Conservation (phyloP, 2,888 invertebrate genomes). For the Oxyteleia sp. region DNA sequence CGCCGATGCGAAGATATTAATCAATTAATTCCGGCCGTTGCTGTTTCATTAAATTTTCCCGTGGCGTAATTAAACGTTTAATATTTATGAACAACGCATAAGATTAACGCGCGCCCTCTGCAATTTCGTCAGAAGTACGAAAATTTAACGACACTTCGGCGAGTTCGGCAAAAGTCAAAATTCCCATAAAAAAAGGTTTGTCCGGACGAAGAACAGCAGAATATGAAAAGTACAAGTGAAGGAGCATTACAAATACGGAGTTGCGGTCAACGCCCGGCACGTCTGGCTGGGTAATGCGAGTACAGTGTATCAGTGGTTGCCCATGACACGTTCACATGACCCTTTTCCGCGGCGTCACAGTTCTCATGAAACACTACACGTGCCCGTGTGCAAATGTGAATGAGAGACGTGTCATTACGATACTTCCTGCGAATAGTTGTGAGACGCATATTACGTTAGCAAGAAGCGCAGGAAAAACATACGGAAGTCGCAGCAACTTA, state of each 20-base stretch:
- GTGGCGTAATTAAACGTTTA: conserved; percentile 21
- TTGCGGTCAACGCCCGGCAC: conserved; percentile 84
- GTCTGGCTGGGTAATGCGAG: conserved; percentile 83
- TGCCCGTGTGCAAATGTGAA: conserved; percentile 79
- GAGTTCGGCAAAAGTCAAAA: conserved; percentile 33
- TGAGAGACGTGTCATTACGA: conserved; percentile 86
- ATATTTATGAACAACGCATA: conserved; percentile 36
- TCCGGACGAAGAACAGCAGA: conserved; percentile 13
- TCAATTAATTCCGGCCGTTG: conserved; percentile 13
- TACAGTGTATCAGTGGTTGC: conserved; percentile 84
- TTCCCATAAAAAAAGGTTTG: conserved; percentile 25
- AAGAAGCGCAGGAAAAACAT: conserved; percentile 55
- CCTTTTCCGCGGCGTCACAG: conserved; percentile 87
- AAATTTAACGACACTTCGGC: conserved; percentile 32
- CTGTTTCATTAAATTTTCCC: conserved; percentile 15
- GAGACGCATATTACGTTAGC: conserved; percentile 70
- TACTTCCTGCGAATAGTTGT: conserved; percentile 85
- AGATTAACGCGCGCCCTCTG: not conserved
- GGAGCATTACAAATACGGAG: conserved; percentile 44
- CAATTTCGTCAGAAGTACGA: conserved; percentile 14
- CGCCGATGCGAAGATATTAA: conserved; percentile 11
- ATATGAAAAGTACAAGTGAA: conserved; percentile 70
- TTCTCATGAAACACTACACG: conserved; percentile 86
- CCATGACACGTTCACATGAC: conserved; percentile 87
- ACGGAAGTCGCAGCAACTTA: conserved; percentile 49